Evolutionary conservation across 2,888 invertebrate genomes (phyloP).

Genomic region (Melieria crassipennis): DNA sequence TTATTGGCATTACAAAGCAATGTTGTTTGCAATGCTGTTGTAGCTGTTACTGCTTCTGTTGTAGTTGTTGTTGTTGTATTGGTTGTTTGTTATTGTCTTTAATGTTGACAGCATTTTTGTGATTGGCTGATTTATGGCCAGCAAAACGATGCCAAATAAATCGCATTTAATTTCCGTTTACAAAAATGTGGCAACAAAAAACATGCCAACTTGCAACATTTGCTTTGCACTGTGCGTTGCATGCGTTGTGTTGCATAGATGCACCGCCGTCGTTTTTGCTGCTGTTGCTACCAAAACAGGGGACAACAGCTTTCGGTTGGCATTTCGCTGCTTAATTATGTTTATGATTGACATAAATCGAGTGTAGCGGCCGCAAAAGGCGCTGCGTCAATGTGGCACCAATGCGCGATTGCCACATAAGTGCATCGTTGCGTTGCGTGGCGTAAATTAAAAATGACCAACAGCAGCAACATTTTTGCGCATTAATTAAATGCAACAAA

Average conservation of each 20-base stretch:
- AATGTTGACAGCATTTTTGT: conserved; percentile 62
- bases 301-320: background rate
- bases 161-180: conserved; percentile 37
- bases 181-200: conserved; percentile 1
- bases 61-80: conserved; percentile 12
- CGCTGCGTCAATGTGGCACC: background rate
- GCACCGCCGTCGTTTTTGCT: too few relatives aligned
- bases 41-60: conserved; percentile 23
- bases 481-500: background rate
- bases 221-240: too few relatives aligned
- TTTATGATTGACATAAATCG: conserved; percentile 28
- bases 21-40: conserved; percentile 51
- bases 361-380: background rate
- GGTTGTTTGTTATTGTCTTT: conserved; percentile 23
- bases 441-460: background rate
- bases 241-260: too few relatives aligned
- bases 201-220: too few relatives aligned
- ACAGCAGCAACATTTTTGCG: conserved; percentile 14
- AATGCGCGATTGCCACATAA: too few relatives aligned
- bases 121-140: conserved; percentile 63
- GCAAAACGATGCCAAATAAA: conserved; percentile 55
- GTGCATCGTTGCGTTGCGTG: background rate
- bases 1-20: conserved; percentile 41
- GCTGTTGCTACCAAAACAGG: too few relatives aligned
- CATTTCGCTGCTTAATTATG: conserved; percentile 20